phyloP scores from a whole-genome alignment of 2,113 vertebrate genomes.

The Phalacrocorax brasilianus region DNA sequence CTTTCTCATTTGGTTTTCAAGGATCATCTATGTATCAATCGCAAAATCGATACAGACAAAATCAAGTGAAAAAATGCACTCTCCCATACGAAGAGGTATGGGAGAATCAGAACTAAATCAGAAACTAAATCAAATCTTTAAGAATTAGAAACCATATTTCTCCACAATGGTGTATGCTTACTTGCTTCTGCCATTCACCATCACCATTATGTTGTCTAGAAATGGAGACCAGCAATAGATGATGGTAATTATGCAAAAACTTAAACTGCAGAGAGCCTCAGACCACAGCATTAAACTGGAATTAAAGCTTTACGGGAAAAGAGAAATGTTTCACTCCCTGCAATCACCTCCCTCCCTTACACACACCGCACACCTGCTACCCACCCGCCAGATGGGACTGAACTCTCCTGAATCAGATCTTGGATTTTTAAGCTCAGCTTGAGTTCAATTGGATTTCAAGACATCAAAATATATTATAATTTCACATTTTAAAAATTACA shows the following conservation, averaged over 20 bases:
- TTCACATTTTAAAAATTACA: background rate
- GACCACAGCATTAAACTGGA: conserved; percentile 53
- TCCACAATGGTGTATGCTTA: conserved; percentile 47
- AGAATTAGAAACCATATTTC: conserved; percentile 39
- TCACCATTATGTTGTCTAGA: conserved; percentile 48
- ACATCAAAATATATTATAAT: background rate
- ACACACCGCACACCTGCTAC: conserved; percentile 33
- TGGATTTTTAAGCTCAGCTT: conserved; percentile 13
- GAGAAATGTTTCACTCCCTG: conserved; percentile 36
- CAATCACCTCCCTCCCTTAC: background rate
- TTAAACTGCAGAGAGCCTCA: conserved; percentile 47
- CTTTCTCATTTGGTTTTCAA: background rate
- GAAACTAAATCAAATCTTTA: conserved; percentile 56
- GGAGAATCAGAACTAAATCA: too few species aligned
- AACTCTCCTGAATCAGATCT: background rate
- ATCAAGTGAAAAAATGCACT: background rate
- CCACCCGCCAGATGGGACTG: conserved; percentile 16
- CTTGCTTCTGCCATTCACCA: conserved; percentile 58
- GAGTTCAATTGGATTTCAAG: conserved; percentile 14
- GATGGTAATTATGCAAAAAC: conserved; percentile 61
- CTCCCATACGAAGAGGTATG: background rate
- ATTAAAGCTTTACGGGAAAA: conserved; percentile 54
- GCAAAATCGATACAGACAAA: too few species aligned
- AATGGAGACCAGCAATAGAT: conserved; percentile 64
- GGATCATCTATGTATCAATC: background rate